Conservation (phyloP, 1,140 invertebrate species). For the Cheumatopsyche charites region DNA sequence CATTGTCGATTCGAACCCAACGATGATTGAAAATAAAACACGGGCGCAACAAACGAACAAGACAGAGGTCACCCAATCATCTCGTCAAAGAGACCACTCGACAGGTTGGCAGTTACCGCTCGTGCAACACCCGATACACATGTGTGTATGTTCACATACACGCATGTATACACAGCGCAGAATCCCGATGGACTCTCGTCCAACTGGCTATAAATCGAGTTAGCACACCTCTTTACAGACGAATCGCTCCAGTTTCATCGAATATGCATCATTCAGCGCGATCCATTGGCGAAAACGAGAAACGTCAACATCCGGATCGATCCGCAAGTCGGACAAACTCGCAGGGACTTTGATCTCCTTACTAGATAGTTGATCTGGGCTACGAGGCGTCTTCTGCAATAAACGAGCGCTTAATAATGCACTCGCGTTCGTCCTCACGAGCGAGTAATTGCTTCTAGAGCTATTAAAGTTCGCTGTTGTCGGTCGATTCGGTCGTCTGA, state of each 20-base stretch:
- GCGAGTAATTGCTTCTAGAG: constrained; percentile 3
- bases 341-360: neutral
- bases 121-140: no score
- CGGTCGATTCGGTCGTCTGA: neutral
- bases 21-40: constrained; percentile 49
- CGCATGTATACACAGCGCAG: neutral
- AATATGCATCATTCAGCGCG: constrained; percentile 10
- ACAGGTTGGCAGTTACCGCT: constrained; percentile 44
- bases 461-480: neutral
- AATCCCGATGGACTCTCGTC: neutral
- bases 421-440: neutral
- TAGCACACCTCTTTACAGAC: neutral
- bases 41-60: constrained; percentile 43
- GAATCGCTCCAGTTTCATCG: neutral
- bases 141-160: neutral
- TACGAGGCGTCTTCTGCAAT: constrained; percentile 17
- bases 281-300: constrained; percentile 29
- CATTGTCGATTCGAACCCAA: constrained; percentile 37
- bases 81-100: constrained; percentile 39
- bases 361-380: constrained; percentile 24
- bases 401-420: constrained; percentile 1
- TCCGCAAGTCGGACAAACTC: constrained; percentile 30
- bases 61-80: constrained; percentile 47
- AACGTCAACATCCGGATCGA: constrained; percentile 36
- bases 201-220: neutral